These are phyloP conservation scores for Drosophila sproati DNA, from an alignment of 1,140 invertebrate species.

Conservation along the genomic window DNA sequence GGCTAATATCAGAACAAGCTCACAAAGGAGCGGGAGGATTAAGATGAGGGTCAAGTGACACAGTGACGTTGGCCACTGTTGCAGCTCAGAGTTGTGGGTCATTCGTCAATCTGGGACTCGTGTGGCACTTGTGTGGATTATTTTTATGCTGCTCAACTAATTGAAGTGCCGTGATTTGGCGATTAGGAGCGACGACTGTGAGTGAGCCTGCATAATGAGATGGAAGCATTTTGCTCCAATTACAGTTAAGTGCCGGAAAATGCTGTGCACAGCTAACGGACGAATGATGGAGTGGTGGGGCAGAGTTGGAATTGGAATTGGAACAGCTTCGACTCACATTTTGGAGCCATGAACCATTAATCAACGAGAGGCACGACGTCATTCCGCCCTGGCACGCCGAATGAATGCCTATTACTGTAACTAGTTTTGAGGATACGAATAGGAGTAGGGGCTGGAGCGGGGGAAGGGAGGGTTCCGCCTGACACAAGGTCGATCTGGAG, in stretches of 20 bases:
- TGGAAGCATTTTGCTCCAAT: constrained; percentile 77
- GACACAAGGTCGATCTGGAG: constrained; percentile 70
- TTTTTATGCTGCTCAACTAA: constrained; percentile 69
- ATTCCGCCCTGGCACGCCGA: constrained; percentile 70
- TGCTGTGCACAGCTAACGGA: constrained; percentile 57
- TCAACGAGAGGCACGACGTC: constrained; percentile 63
- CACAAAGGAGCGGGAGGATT: neutral
- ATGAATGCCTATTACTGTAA: constrained; percentile 67
- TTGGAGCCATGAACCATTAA: constrained; percentile 62
- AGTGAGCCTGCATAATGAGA: constrained; percentile 69
- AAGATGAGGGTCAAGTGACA: neutral
- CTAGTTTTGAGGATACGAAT: constrained; percentile 26
- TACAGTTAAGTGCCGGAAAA: constrained; percentile 80
- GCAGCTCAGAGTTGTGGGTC: neutral
- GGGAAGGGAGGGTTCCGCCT: neutral
- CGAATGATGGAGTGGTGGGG: constrained; percentile 51
- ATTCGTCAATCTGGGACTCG: constrained; percentile 44
- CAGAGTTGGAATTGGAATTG: constrained; percentile 19
- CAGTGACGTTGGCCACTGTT: constrained; percentile 6
- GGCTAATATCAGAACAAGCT: neutral
- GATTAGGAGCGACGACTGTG: constrained; percentile 7
- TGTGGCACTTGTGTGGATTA: constrained; percentile 48
- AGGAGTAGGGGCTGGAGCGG: neutral
- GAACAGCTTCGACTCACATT: constrained; percentile 17
- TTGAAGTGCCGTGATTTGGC: constrained; percentile 73